Evolutionary conservation across 2,113 vertebrate genomes (phyloP), one percentile per base, ranked within the genome.

Genomic region (Rhabdornis inornatus): DNA sequence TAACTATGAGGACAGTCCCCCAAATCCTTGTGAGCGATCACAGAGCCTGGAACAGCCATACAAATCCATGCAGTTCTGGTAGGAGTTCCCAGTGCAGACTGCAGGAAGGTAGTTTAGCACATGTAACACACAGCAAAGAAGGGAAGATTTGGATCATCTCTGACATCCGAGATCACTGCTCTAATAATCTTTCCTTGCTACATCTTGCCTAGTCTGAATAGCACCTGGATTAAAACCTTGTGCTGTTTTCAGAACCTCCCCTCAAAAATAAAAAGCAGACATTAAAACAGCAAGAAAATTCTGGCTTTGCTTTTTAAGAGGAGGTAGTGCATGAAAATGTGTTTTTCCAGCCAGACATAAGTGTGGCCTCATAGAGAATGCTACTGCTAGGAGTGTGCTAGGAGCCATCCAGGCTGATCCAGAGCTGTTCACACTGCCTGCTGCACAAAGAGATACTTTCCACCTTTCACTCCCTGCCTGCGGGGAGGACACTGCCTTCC

Each of bases 401-500:
- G 19, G 25, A 52, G 45, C 14, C 40, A 22, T 0, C 13, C 4
- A 25, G 28, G 45, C 61, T 44, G 49, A 64, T 9, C 13, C 72
- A 71, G 56, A 45, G 11, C 66, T 27, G 35, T 18, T 40, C 1
- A 2, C 30, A 16, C 15, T 15, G 59, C 35, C 49, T n/a, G 30
- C 69, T 63, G 69, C 63, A 57, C 9, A 20, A 20, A 15, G 49
- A 7, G 5, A 30, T 2, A 44, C 39, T 27, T 68, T 40, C 25
- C 53, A 37, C 13, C 12, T 45, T 49, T 30, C 30, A 40, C 12
- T 13, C 50, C 40, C 39, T 28, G 42, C 39, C 68, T 57, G 24
- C 0, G 0, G 7, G 10, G 27, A 27, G 28, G 13, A 74, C 50
- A 10, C 33, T 37, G 60, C 40, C 37, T 61, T 76, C n/a, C 47